Base-by-base conservation (phyloP, 1,140 invertebrate species). In the Macrobrachium nipponense region DNA sequence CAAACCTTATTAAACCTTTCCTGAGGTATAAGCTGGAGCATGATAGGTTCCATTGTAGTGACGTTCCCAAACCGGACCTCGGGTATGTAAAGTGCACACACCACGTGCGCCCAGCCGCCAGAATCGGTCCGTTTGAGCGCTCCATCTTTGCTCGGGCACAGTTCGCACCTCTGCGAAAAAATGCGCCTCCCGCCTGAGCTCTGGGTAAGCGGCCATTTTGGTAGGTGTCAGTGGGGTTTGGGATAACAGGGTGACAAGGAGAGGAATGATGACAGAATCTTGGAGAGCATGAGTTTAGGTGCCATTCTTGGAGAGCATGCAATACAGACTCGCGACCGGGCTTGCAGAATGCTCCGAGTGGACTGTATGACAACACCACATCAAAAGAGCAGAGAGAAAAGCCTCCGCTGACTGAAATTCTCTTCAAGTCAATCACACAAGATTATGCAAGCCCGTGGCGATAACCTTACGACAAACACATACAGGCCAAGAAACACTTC, bases 31-130 rank as follows among this genome's bases (percentile, higher is more conserved):
- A 97, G 93, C 72, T 96, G 94, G 85, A 99, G 91, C 87, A 99
- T 95, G 89, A 99, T 99, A 0, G 98, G 98, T 91, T 99, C 98
- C 98, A 99, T 99, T 27, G 97, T 98, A 64, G 97, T 96, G 61
- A 98, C 97, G 94, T 99, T 98, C 17, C 96, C 97, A 92, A 99
- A 99, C 89, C 97, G 94, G 14, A 98, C 97, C 93, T 99, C 98
- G 2, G 98, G 98, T 90, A 99, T 99, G 91, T 98, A 99, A 3
- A 99, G 93, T 2, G 98, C 98, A 92, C 98, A 99, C 0, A 99
- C 97, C 27, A 99, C 98, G 92, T 99, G 98, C 17, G 98, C 97
- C 98, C 98, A 99, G 27, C 95, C 96, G 90, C 95, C 95, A 89
- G 95, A 96, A 91, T 98, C 97, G 5, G 98, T 98, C 87, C 96